Evolutionary conservation across 2,888 invertebrate genomes (phyloP), one percentile per base, ranked within the genome.

Genomic region (Drosophila stalkeri): DNA sequence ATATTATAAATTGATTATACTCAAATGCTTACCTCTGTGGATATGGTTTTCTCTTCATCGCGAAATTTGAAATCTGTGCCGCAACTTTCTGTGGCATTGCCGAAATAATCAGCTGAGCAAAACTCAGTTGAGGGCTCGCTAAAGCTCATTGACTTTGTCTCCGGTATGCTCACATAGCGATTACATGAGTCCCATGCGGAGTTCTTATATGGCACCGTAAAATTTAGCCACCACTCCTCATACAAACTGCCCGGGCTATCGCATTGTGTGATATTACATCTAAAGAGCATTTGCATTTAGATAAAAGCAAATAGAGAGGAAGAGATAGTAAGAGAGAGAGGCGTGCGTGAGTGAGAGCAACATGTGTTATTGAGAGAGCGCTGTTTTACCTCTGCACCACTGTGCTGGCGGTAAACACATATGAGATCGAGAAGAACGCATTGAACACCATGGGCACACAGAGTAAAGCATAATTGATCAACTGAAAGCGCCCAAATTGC

Each of bases 371-470:
- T 20, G 1, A 31, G 12, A 27, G 18, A 43, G 43, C 14, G 14
- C 20, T 47, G 18, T 74, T 88, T 86, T 92, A 96, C 96, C 96
- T 95, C 93, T 96, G 95, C 18, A 95, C 94, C 35, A 96, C 93
- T 66, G 95, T 94, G 72, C 95, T 95, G 3, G 96, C 95, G 0
- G 96, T 95, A 91, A 96, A 96, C 65, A 96, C 95, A 87, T 95
- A 96, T 60, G 95, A 95, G 81, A 95, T 94, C 87, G 94, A 94
- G 80, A 94, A 95, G 75, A 95, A 94, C 0, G 95, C 95, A 4
- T 95, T 95, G 91, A 96, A 94, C 18, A 95, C 93, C 73, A 96
- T 94, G 7, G 96, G 95, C 12, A 96, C 68, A 68, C 95, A 94
- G 14, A 96, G 94, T 57, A 96, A 91, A 41, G 94, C 82, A 77